These are phyloP conservation scores for Terrapene triunguis DNA, from an alignment of 2,113 vertebrate genomes.

Conservation along the genomic window DNA sequence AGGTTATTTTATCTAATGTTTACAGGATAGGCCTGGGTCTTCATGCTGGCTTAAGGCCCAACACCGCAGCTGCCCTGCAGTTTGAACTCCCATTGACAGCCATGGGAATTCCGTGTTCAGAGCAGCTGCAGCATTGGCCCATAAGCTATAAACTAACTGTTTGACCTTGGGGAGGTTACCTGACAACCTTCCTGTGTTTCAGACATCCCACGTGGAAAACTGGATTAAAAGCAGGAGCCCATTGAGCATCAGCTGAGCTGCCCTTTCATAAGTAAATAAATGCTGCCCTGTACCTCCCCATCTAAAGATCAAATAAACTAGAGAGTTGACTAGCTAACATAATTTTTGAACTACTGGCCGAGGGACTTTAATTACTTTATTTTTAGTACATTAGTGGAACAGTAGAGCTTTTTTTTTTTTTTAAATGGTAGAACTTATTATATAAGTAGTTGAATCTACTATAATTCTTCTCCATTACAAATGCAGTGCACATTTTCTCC, in stretches of 20 bases:
- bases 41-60: not conserved
- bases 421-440: not conserved
- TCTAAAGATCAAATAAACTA: not conserved
- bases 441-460: not conserved
- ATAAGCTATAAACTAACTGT: not conserved
- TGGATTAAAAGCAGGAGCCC: slow-evolving; percentile 12
- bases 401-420: not conserved
- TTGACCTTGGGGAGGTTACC: slow-evolving; percentile 15
- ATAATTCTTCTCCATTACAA: accelerated
- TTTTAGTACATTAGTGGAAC: not conserved
- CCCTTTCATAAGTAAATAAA: not conserved
- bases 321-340: not conserved
- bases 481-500: accelerated
- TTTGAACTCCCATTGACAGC: not conserved
- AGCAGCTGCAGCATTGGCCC: slow-evolving; percentile 11
- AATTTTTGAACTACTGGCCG: not conserved
- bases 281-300: not conserved
- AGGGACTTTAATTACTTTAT: not conserved
- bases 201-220: slow-evolving; percentile 9
- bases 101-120: not conserved
- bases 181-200: not conserved
- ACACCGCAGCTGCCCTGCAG: not conserved
- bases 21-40: not conserved
- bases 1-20: not conserved
- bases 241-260: accelerated